Evolutionary conservation across 2,113 vertebrate genomes (phyloP), one percentile per base, ranked within the genome.

Genomic region (Galemys pyrenaicus): DNA sequence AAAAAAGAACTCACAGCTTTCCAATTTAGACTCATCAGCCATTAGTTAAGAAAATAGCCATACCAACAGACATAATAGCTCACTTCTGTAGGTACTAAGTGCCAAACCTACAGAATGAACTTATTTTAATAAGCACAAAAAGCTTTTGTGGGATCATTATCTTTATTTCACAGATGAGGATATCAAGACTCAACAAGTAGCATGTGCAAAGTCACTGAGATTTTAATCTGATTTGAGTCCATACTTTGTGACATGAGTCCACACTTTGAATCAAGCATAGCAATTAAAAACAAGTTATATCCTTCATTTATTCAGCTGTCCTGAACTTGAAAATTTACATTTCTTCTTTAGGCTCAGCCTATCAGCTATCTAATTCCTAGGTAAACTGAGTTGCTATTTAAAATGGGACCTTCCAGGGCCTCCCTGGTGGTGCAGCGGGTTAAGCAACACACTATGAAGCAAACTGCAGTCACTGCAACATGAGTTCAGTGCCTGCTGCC

Each of bases 121-220:
- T 94, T 84, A 83, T 70, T 90, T 94, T 84, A 84, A 85, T 75
- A 65, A 51, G 91, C 46, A 67, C 20, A 91, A 84, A 22, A 82
- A 56, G 15, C 9, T 81, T 44, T 68, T 56, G 19, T 16, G 41
- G n/a, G n/a, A 54, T 67, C 24, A 74, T 71, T 75, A 75, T 65
- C 24, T 96, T 81, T 49, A 82, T 79, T 89, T 93, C 68, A 93
- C 5, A 65, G 26, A 94, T 41, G 32, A 89, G 41, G 8, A 73
- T 73, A 87, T 39, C 58, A 81, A 94, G 46, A 35, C 62, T 88
- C 87, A 85, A 75, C 46, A 32, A 51, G 26, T 56, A 77, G 77
- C 6, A 37, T 88, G 46, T 79, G 6, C 16, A 56, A 82, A 87
- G 62, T 39, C 74, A 26, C 39, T 89, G 22, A 81, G 28, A 89